phyloP scores from a whole-genome alignment of 2,888 invertebrate genomes.

The Hirtodrosophila histrioides region DNA sequence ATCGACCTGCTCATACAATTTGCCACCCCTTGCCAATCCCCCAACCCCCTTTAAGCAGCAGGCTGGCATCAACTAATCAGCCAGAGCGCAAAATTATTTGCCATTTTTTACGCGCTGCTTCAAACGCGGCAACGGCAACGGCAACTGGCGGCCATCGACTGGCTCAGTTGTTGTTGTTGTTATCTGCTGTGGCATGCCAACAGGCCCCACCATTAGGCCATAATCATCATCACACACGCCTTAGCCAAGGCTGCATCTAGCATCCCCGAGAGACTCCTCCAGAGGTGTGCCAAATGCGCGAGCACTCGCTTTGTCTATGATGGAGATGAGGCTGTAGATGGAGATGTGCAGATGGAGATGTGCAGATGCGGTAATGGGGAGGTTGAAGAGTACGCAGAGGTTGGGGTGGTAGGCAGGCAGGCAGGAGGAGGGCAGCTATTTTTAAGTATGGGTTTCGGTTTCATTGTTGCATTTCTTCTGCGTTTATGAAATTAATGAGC shows the following conservation, averaged over 20 bases:
- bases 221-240: conserved; percentile 79
- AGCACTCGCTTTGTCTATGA: conserved; percentile 57
- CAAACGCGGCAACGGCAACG: conserved; percentile 66
- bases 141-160: conserved; percentile 41
- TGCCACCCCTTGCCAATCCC: conserved; percentile 1
- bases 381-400: conserved; percentile 2
- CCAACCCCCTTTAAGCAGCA: background rate
- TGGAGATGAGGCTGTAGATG: conserved; percentile 17
- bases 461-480: conserved; percentile 80
- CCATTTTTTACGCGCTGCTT: conserved; percentile 78
- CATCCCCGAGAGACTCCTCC: conserved; percentile 17
- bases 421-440: conserved; percentile 61
- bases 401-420: conserved; percentile 18
- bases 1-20: conserved; percentile 29
- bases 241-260: conserved; percentile 60
- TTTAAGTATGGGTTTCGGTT: conserved; percentile 80
- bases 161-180: conserved; percentile 31
- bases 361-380: conserved; percentile 24
- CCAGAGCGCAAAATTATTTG: conserved; percentile 78
- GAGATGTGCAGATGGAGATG: conserved; percentile 8
- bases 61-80: conserved; percentile 73
- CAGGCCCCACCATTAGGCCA: conserved; percentile 79
- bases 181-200: conserved; percentile 69
- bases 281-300: conserved; percentile 64
- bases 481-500: conserved; percentile 79